phyloP scores from a whole-genome alignment of 2,888 invertebrate species.

The Anticlea derivata region DNA sequence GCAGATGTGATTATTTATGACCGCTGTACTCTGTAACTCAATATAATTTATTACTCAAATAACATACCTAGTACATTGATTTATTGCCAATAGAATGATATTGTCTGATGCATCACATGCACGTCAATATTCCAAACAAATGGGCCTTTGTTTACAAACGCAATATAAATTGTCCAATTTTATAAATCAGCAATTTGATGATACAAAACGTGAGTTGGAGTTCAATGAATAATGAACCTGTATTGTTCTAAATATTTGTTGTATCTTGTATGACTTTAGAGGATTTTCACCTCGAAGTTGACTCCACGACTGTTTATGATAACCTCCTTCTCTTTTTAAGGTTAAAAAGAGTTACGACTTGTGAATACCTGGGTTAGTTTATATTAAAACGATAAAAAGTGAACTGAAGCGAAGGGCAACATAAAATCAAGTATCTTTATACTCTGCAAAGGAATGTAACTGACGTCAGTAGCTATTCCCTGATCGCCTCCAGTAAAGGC shows the following conservation, averaged over 20 bases:
- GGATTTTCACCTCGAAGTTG: too few species aligned
- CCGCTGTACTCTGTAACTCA: slow-evolving; percentile 6
- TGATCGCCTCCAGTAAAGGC: slow-evolving; percentile 1
- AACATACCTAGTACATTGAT: slow-evolving; percentile 8
- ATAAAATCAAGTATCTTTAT: slow-evolving; percentile 9
- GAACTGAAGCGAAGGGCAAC: neutral
- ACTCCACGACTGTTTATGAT: too few species aligned
- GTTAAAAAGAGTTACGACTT: too few species aligned
- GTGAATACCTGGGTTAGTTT: too few species aligned
- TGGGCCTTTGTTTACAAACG: slow-evolving; percentile 9
- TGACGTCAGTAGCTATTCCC: slow-evolving; percentile 6
- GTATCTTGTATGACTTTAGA: neutral
- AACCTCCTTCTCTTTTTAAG: too few species aligned
- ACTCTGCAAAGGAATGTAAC: slow-evolving; percentile 1
- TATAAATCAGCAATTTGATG: slow-evolving; percentile 2
- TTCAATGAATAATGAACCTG: slow-evolving; percentile 6
- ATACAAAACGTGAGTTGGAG: neutral
- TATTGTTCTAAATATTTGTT: neutral
- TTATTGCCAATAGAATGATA: slow-evolving; percentile 7
- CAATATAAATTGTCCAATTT: slow-evolving; percentile 6
- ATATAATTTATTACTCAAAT: slow-evolving; percentile 11
- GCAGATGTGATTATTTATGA: slow-evolving; percentile 7
- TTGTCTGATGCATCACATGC: slow-evolving; percentile 12
- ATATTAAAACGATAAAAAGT: too few species aligned
- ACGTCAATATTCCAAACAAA: slow-evolving; percentile 12